Evolutionary conservation across 2,113 vertebrate species (phyloP).

Genomic region (Melierax canorus): DNA sequence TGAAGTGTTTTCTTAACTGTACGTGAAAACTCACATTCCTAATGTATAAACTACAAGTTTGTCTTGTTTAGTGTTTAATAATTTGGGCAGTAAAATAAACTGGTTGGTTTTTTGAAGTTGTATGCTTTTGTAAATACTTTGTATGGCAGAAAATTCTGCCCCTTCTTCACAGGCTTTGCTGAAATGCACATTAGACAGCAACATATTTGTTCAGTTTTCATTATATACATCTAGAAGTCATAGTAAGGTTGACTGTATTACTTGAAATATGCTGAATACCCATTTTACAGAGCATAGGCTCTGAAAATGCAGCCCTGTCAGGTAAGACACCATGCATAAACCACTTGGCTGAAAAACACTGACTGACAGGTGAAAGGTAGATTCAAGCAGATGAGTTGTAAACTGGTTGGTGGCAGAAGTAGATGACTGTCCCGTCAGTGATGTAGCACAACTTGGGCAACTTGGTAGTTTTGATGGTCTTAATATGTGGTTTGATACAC

Average conservation of each 20-base stretch:
- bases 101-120: slow-evolving; percentile 41
- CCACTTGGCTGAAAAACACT: neutral
- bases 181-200: slow-evolving; percentile 5
- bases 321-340: neutral
- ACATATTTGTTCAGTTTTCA: neutral
- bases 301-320: neutral
- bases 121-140: slow-evolving; percentile 36
- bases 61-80: slow-evolving; percentile 48
- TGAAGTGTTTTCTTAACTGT: slow-evolving; percentile 51
- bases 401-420: neutral
- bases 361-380: rapidly evolving
- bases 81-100: slow-evolving; percentile 65
- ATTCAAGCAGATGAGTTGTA: neutral
- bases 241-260: neutral
- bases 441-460: neutral
- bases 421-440: neutral
- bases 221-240: neutral
- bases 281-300: neutral
- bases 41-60: slow-evolving; percentile 22
- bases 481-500: neutral
- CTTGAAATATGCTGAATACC: neutral
- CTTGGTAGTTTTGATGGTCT: neutral
- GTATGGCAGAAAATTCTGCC: neutral
- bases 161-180: neutral
- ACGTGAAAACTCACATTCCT: slow-evolving; percentile 62